These are phyloP conservation scores for Saccostrea echinata DNA, from an alignment of 1,140 invertebrate species.

Conservation along the genomic window DNA sequence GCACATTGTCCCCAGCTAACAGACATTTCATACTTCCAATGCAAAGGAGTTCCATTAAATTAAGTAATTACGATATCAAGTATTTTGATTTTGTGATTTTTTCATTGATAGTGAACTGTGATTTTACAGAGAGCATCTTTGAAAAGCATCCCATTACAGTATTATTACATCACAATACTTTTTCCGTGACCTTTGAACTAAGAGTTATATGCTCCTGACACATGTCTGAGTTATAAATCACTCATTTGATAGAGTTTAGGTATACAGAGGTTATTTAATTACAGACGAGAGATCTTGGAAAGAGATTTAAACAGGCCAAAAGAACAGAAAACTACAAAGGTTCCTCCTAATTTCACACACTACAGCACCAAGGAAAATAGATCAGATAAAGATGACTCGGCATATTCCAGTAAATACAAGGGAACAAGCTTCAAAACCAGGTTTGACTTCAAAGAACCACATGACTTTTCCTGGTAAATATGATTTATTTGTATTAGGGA, in stretches of 20 bases:
- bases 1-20: no score
- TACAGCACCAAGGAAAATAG: conserved; percentile 38
- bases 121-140: no score
- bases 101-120: no score
- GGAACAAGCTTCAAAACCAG: conserved; percentile 33
- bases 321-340: conserved; percentile 43
- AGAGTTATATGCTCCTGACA: no score
- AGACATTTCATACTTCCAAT: no score
- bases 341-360: not conserved
- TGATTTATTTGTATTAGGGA: not conserved
- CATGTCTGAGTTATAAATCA: no score
- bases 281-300: conserved; percentile 67
- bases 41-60: no score
- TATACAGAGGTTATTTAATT: not conserved
- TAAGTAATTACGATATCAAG: no score
- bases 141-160: no score
- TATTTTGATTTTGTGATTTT: no score
- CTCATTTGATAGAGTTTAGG: not conserved
- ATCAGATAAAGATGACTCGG: not conserved
- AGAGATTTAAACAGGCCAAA: conserved; percentile 64
- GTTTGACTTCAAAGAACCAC: conserved; percentile 31
- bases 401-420: conserved; percentile 42
- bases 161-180: no score
- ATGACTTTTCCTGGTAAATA: conserved; percentile 37
- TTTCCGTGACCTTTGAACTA: no score